Evolutionary conservation across 1,140 invertebrate genomes (phyloP), one percentile per base, ranked within the genome.

Genomic region (Ylistrum balloti): DNA sequence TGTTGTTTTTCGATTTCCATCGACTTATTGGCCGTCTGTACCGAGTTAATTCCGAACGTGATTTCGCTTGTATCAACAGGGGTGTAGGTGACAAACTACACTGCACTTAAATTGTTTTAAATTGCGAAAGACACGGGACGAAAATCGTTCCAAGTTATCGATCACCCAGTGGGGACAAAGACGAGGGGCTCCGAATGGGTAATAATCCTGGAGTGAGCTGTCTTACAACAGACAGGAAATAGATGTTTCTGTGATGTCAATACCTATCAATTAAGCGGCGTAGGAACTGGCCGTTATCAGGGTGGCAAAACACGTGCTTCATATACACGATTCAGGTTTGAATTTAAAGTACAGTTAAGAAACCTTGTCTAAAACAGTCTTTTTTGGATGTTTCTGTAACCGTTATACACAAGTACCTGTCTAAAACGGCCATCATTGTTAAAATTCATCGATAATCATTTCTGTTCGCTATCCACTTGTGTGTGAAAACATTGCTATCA

Each of bases 41-140:
- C 22, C 2, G 56, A n/a, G 56, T 74, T 74, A 74, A 74, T 74
- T 28, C 56, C 56, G 41, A 45, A 45, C 41, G 41, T 28, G 56
- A 74, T 74, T 74, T n/a, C 0, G 22, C n/a, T 9, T 74, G 56
- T 74, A 28, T 74, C 56, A 74, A 74, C 56, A 74, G 56, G 5
- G 56, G 56, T 74, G n/a, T n/a, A 28, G 17, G 56, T 74, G 56
- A 74, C 56, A 74, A 74, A 74, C 56, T 17, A 74, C 56, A 74
- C 56, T 74, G 56, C 56, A 74, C 56, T 74, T 74, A 74, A 74
- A 74, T 74, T 74, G 56, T 74, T 74, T 74, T 74, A 74, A 74
- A 74, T 74, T 74, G 56, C 56, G 56, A 74, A 74, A 74, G 56
- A n/a, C 56, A 74, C 56, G 56, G 56, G 56, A 74, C 56, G 56